Conservation (phyloP, 1,140 invertebrate genomes). For the Branchinecta lynchi region DNA sequence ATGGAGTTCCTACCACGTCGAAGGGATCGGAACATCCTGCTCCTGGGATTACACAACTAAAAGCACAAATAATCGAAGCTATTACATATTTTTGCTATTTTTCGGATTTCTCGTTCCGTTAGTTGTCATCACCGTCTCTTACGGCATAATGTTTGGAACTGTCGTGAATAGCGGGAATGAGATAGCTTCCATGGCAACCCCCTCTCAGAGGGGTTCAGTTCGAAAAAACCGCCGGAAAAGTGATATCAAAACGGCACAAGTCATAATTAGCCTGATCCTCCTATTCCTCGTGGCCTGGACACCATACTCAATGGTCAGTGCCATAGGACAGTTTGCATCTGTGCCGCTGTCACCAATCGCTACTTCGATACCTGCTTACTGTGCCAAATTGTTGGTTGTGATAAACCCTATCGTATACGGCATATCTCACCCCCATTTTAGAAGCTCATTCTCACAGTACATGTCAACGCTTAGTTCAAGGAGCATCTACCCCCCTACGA, state of each 20-base stretch:
- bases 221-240: constrained; percentile 21
- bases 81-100: constrained; percentile 36
- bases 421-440: constrained; percentile 32
- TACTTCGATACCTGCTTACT: constrained; percentile 32
- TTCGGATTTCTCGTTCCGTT: constrained; percentile 38
- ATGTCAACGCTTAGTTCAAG: constrained; percentile 15
- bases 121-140: constrained; percentile 35
- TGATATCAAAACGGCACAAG: constrained; percentile 32
- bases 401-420: constrained; percentile 37
- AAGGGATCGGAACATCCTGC: constrained; percentile 39
- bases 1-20: constrained; percentile 37
- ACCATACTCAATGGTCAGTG: constrained; percentile 38
- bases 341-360: constrained; percentile 29
- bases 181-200: constrained; percentile 28
- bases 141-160: constrained; percentile 32
- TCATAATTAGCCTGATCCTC: constrained; percentile 35
- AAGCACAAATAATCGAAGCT: constrained; percentile 31
- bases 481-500: background rate
- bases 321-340: constrained; percentile 36
- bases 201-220: constrained; percentile 21
- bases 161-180: constrained; percentile 32
- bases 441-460: constrained; percentile 27
- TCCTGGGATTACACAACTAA: constrained; percentile 40
- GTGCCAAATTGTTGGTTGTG: constrained; percentile 34
- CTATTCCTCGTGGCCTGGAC: constrained; percentile 37